Evolutionary conservation across 1,140 invertebrate species (phyloP), one percentile per base, ranked within the genome.

Genomic region (Campoletis sonorensis): DNA sequence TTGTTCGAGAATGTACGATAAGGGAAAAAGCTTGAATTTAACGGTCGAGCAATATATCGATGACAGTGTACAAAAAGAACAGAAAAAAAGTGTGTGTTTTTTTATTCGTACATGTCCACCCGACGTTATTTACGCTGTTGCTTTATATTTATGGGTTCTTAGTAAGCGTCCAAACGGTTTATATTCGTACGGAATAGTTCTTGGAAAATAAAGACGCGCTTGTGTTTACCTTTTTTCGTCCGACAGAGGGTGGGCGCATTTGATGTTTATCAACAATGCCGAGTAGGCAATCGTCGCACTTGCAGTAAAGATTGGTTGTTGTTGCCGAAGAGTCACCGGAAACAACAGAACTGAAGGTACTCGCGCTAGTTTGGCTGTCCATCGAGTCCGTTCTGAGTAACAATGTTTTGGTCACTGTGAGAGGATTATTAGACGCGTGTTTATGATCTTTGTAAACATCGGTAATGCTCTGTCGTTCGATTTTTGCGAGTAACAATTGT

Each of bases 201-300:
- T 45, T 8, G 5, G 40, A 45, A 45, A 45, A 45, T 49, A 33
- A 27, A 61, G 37, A 10, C 18, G n/a, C 30, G n/a, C n/a, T n/a
- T n/a, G 4, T 73, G 33, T 61, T 84, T 93, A 93, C 92, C 95
- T 96, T 96, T 92, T 94, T 95, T 70, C 93, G 92, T 40, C 92
- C 91, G 84, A 92, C 92, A 27, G 88, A 89, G 11, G 91, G 86
- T 64, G 93, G 93, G 61, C 91, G 88, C 45, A 93, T 93, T 82
- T 94, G 94, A 81, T 95, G 93, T 75, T 94, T 93, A 92, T 97
- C 96, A 80, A 94, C 95, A 84, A 97, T 97, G 7, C 96, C 96
- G 80, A 97, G 92, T 49, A 97, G 90, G 83, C 96, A 97, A 89
- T 97, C 96, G 88, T 97, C 96, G 89, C 96, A 97, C 40, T 94